phyloP scores from a whole-genome alignment of 2,797 vertebrate genomes.

The Hemibagrus guttatus region DNA sequence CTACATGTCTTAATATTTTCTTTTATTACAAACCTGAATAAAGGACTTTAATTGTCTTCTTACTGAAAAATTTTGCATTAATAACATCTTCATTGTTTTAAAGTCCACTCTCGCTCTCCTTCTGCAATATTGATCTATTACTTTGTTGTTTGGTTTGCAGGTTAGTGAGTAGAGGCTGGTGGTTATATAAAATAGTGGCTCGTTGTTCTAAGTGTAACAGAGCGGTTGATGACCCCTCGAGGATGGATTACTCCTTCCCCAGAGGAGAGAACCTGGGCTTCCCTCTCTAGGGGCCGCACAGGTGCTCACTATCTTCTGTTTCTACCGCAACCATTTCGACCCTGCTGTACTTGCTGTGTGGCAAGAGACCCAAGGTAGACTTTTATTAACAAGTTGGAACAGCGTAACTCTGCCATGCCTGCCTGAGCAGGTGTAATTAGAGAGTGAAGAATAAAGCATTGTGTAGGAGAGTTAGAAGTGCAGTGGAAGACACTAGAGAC shows the following conservation, averaged over 20 bases:
- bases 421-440: conserved; percentile 73
- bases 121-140: not conserved
- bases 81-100: not conserved
- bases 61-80: not conserved
- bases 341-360: conserved; percentile 71
- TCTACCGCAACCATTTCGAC: conserved; percentile 79
- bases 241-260: conserved; percentile 30
- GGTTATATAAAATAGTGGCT: conserved; percentile 40
- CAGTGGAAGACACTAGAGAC: conserved; percentile 57
- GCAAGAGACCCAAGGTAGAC: conserved; percentile 67
- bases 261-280: conserved; percentile 55
- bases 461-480: conserved; percentile 49
- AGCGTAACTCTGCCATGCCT: conserved; percentile 71
- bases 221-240: conserved; percentile 36
- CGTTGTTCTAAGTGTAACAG: conserved; percentile 54
- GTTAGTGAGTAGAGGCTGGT: conserved; percentile 16
- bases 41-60: not conserved
- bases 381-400: conserved; percentile 72
- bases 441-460: conserved; percentile 50
- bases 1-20: too few relatives aligned
- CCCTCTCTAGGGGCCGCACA: conserved; percentile 61
- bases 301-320: conserved; percentile 75
- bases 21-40: not conserved
- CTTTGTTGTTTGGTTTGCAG: conserved; percentile 1
- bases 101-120: not conserved